Base-by-base conservation (phyloP, 1,140 invertebrate genomes). In the Sminthurides bifidus region DNA sequence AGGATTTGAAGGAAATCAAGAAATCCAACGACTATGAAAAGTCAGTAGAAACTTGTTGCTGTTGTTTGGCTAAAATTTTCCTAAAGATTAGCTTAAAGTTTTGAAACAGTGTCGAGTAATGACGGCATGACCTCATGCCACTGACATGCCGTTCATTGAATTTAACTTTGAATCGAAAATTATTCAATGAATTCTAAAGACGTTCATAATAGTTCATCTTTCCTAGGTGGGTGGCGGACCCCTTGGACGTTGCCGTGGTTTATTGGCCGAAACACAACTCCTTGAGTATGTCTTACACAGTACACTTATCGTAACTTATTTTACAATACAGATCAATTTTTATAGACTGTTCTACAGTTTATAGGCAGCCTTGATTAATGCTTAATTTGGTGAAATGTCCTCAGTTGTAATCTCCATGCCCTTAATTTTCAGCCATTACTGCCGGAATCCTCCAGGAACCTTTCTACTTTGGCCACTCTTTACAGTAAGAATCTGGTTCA, bases 1-100 rank as follows among this genome's bases (percentile, higher is more conserved):
- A 49, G 14, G 33, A 31, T 44, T 35, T 58, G 29, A 52, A 43
- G 33, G 17, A 33, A 26, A 26, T 46, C 24, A n/a, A n/a, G 44
- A n/a, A 35, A 35, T 8, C n/a, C 33, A 35, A n/a, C 33, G 33
- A 35, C 8, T 35, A n/a, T 10, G 33, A 10, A 35, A 8, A 10
- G n/a, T 35, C 8, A 35, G 8, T 35, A 43, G 41, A 19, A 21
- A 43, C 24, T 19, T 10, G 8, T 10, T 17, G 8, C 10, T 10
- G 41, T 43, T 17, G 24, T 43, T 10, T 10, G 41, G 24, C 8
- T 17, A 43, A 43, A 43, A 43, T 10, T 43, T 43, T 10, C n/a
- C 41, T 43, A 17, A 37, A 17, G 33, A 37, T 12, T 12, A 12
- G 17, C 17, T 37, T 17, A 17, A 12, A 17, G 17, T 37, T 12